Evolutionary conservation across 64 coral and sea anemone genomes (phyloP), one percentile per base, ranked within the genome.

Genomic region (Montipora cactus): DNA sequence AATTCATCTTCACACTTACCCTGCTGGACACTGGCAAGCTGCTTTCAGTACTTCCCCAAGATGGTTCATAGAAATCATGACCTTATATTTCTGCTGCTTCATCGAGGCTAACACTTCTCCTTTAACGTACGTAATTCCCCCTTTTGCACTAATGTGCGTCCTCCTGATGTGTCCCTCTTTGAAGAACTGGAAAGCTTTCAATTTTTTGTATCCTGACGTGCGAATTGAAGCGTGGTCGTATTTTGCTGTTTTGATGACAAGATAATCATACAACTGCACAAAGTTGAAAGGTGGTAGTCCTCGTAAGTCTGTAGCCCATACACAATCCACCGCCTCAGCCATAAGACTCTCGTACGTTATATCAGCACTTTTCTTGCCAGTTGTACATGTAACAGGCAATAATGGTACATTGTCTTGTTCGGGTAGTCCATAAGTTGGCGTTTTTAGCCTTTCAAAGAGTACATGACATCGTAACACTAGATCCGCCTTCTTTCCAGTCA

Each of bases 1-100:
- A 57, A 57, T 57, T 57, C 25, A 76, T 76, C 46, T 76, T 76
- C 8, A 76, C 74, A 76, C 87, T 89, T 89, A 89, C 87, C 87
- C 87, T 89, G 87, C 87, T 76, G 87, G 87, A 89, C 87, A 89
- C 87, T 89, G 73, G 87, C 87, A 89, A 50, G 87, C 87, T 74
- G 87, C 87, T 37, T 89, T 89, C 7, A 89, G 5, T 2, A 89
- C 25, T 59, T 77, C 75, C 23, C 73, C 73, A 77, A 61, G 69
- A 28, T 52, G 58, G 52, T 25, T 6, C 25, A 76, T 44, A 5
- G 76, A 51, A 5, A 89, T 75, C 51, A 89, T 47, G 21, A 89
- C 21, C 55, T 78, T 89, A 14, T 89, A 89, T 58, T 77, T 75
- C 25, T 78, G 37, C 10, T 74, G 76, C 11, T 66, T 89, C 87